A percentile compares a stretch with the other conserved stretches of the same genome.
Conservation (phyloP, 1,140 invertebrate species). For the Arion vulgaris region DNA sequence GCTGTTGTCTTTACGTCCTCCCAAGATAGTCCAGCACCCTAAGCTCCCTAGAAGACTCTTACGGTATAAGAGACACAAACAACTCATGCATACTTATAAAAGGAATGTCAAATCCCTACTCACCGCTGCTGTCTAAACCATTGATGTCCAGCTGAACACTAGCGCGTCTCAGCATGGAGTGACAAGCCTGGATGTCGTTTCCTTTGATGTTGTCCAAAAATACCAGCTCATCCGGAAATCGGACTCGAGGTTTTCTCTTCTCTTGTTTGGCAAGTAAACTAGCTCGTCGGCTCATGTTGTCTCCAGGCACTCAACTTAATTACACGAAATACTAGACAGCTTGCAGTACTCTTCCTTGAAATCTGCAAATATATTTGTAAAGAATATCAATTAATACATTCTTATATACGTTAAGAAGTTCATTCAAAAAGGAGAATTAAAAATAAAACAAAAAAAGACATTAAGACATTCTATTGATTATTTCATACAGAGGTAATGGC, state of each 20-base stretch:
- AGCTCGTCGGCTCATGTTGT: constrained; percentile 67
- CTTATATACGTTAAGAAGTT: too few relatives aligned
- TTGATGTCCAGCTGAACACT: constrained; percentile 70
- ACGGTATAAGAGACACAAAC: too few relatives aligned
- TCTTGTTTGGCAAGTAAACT: constrained; percentile 69
- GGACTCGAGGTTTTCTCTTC: constrained; percentile 63
- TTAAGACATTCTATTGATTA: too few relatives aligned
- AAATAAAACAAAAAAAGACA: too few relatives aligned
- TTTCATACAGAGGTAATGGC: too few relatives aligned
- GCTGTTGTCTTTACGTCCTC: too few relatives aligned
- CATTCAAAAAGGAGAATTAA: too few relatives aligned
- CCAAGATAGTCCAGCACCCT: too few relatives aligned
- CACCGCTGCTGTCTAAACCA: constrained; percentile 67
- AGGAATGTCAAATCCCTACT: constrained; percentile 16
- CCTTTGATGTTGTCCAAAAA: constrained; percentile 72
- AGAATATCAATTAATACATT: too few relatives aligned
- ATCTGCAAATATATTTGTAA: not conserved
- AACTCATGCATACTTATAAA: too few relatives aligned
- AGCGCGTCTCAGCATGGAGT: constrained; percentile 68
- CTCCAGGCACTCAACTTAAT: not conserved
- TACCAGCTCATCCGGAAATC: constrained; percentile 71
- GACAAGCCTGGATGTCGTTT: constrained; percentile 67
- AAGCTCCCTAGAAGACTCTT: too few relatives aligned
- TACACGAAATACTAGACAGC: not conserved
- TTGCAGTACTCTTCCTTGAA: not conserved